Base-by-base conservation (phyloP, 2,888 invertebrate species). In the Polydrusus pterygomalis region DNA sequence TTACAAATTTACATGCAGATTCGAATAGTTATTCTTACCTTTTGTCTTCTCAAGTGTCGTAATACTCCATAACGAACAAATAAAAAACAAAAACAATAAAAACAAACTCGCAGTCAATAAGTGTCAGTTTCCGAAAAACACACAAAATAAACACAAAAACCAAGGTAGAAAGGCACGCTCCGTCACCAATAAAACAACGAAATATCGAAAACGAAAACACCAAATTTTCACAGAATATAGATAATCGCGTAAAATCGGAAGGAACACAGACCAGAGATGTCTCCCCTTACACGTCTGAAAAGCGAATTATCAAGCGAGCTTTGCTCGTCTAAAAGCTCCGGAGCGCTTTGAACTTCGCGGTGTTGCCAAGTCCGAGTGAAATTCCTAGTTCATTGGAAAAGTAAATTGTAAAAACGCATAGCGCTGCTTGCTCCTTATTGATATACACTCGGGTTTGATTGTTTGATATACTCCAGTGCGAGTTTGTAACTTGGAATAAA, bases 251-350 rank as follows among this genome's bases (percentile, higher is more conserved):
- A 75, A 70, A 20, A 5, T 65, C 70, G 70, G 40, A 65, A 43
- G 65, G 60, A 25, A 58, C 56, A 15, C 74, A 69, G 62, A 67
- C 17, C 68, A 54, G 58, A 67, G 76, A 64, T 60, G 56, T 69
- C 20, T 54, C 54, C 69, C 63, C 72, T 49, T n/a, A 47, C 18
- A 13, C 47, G 56, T 25, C 62, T 72, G 45, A 72, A 69, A 69
- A 72, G 76, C 72, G 76, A 72, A 76, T 76, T 76, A 72, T 74
- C 69, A 69, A 68, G 58, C 65, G 70, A 47, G 70, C 70, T 72
- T 65, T 54, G 72, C 54, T 47, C 58, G 74, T 68, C 62, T 43
- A 63, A 68, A 75, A 75, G 75, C 75, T 71, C 51, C 34, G 72
- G 72, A 71, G 76, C 60, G 71, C 72, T 76, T 71, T 60, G 72